Base-by-base conservation (phyloP, 2,113 vertebrate species). In the Bubo bubo region DNA sequence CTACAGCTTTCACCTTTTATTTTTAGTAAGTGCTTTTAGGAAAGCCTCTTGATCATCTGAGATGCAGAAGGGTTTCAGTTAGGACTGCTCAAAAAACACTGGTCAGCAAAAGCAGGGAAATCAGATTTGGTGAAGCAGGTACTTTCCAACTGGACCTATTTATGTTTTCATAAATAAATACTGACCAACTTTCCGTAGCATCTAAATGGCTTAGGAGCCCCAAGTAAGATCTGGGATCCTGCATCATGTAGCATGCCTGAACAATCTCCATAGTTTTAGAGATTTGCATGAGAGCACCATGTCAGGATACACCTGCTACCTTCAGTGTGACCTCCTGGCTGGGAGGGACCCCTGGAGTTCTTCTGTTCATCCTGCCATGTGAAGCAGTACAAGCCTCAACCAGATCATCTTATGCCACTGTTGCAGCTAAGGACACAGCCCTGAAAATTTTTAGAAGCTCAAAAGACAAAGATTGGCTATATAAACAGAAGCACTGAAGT, bases 401-500 rank as follows among this genome's bases (percentile, higher is more conserved):
- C 20, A 71, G 32, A 83, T 20, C 56, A 60, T 52, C 47, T 37
- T 60, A 9, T 28, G 50, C 8, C 72, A 59, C 49, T 49, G 23
- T 5, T 60, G 30, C 45, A 91, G 49, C 16, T 32, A 75, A 79
- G 74, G 45, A 87, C 49, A 71, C 52, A 82, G 64, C 14, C 43
- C 20, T 34, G 28, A 90, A 75, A 70, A 91, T 22, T 50, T 92
- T 91, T 50, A 88, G 66, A 62, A 87, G 81, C 77, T 88, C 45
- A 62, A 70, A 90, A 94, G 66, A 64, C 45, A 81, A 89, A 80
- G 68, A 79, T 26, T 73, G 35, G 73, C 41, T 86, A 85, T 50
- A 66, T 89, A 95, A 97, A 97, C 62, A 93, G 86, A 85, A 93
- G 50, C 66, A 76, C 53, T 41, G 43, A 88, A 74, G 88, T 96